Evolutionary conservation across 2,113 vertebrate genomes (phyloP), one percentile per base, ranked within the genome.

Genomic region (Chauna torquata): DNA sequence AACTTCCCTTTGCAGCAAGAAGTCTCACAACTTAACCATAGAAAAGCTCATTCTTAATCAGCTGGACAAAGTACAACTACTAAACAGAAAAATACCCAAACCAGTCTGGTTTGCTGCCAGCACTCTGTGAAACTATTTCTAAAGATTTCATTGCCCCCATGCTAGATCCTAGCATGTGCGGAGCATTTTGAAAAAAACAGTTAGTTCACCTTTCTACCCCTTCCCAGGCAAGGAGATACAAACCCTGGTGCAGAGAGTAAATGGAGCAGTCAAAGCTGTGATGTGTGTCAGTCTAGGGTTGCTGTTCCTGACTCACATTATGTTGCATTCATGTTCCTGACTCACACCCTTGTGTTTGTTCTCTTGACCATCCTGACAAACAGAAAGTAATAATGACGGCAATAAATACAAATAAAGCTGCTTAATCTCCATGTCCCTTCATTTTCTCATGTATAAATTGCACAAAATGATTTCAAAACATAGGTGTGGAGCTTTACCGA

Each of bases 391-490:
- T 75, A 45, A 87, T n/a, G 78, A 75, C 42, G 91, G 57, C 65
- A 77, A 30, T 78, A 94, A 91, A 71, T 8, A 74, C 17, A 81
- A 91, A 74, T 47, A 91, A 82, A 92, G 57, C 54, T 70, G 61
- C 52, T 85, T 90, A 49, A 82, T 87, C 47, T 82, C 34, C 47
- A 28, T 1, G 7, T 32, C 24, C 59, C 59, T 90, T 84, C 55
- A 82, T 93, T 71, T 91, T 49, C 65, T 71, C 57, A 22, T 1
- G n/a, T 68, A 61, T 28, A 76, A 93, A 90, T 32, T 71, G 61
- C 50, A 75, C 28, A 45, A 55, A 91, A 90, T 76, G 50, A 72
- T 82, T 71, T 76, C 82, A 93, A 94, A 95, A 96, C 47, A 85
- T 1, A 79, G 61, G 78, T 32, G 81, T 59, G 28, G 74, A 87